Evolutionary conservation across 2,888 invertebrate species (phyloP), one percentile per base, ranked within the genome.

Genomic region (Celastrina argiolus): DNA sequence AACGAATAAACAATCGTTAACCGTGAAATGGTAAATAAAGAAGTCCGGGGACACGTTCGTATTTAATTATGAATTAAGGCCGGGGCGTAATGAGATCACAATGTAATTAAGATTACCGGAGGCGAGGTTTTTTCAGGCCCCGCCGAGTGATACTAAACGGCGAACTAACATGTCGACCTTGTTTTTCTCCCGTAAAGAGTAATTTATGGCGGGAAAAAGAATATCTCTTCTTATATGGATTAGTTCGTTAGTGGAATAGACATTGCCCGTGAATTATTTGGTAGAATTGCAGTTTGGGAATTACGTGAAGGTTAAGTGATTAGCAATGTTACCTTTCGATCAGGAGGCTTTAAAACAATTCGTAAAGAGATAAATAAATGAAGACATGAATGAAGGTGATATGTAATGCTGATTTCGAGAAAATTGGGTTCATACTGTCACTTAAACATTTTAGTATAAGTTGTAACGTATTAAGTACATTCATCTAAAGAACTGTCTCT

Each of bases 51-150:
- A 84, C 86, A 85, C 81, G 85, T 84, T 84, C 84, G 86, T 87
- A 85, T 88, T 91, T 90, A 89, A 90, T 90, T 90, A 89, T 90
- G 88, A 90, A 89, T 88, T 88, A 90, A 83, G 85, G 85, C 79
- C 82, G 80, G 77, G 80, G 83, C 80, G 88, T 87, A 89, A 89
- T 85, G 86, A 88, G 89, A 90, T 89, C 89, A 87, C 88, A 88
- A 85, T 84, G 84, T 88, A 89, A 90, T 90, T 88, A 89, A 90
- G 90, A 90, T 90, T 90, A 90, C 88, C 86, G 86, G 86, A 81
- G 85, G 80, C 77, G 78, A 78, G 83, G 78, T 85, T 88, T 87
- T 84, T 87, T 84, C 81, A 82, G 79, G 75, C 78, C 78, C 78
- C 75, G 79, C 78, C 81, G 82, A 84, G 82, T 82, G 77, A 79